Percentiles rank a stretch among this genome's conserved stretches.
Conservation (phyloP, 1,140 invertebrate species). For the Colletes gigas region DNA sequence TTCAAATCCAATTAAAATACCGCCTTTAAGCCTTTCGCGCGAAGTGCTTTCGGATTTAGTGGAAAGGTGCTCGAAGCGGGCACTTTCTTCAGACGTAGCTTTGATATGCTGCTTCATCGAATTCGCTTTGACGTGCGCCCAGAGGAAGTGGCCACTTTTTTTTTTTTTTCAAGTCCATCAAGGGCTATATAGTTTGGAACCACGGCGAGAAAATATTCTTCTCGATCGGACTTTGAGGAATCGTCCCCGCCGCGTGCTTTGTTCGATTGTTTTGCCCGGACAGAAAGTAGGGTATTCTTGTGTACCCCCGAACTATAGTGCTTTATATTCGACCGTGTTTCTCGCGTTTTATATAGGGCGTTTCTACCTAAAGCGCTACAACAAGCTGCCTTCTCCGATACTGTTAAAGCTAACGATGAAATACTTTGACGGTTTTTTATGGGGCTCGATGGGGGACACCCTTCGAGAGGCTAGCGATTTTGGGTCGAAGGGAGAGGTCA, state of each 20-base stretch:
- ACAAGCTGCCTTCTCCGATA: too few relatives aligned
- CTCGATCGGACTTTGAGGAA: neutral
- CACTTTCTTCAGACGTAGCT: constrained; percentile 64
- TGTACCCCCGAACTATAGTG: too few relatives aligned
- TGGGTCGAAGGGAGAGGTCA: too few relatives aligned
- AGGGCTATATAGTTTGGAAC: neutral
- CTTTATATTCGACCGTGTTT: too few relatives aligned
- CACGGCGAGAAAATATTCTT: neutral
- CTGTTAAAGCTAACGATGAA: too few relatives aligned
- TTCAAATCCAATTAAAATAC: constrained; percentile 66
- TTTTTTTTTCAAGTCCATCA: neutral
- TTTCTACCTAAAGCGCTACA: too few relatives aligned
- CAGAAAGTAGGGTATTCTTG: too few relatives aligned
- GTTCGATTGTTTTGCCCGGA: neutral
- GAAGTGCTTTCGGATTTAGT: constrained; percentile 55
- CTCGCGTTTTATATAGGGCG: too few relatives aligned
- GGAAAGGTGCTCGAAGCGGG: constrained; percentile 68
- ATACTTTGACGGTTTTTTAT: too few relatives aligned
- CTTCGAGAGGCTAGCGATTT: too few relatives aligned
- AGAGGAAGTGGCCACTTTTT: constrained; percentile 53
- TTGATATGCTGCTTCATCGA: constrained; percentile 77
- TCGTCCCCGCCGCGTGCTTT: neutral
- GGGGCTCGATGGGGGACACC: too few relatives aligned
- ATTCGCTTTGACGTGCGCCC: constrained; percentile 73
- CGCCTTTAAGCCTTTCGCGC: constrained; percentile 61